Base-by-base conservation (phyloP, 1,140 invertebrate species). In the Pseudomyrmex dendroicus region DNA sequence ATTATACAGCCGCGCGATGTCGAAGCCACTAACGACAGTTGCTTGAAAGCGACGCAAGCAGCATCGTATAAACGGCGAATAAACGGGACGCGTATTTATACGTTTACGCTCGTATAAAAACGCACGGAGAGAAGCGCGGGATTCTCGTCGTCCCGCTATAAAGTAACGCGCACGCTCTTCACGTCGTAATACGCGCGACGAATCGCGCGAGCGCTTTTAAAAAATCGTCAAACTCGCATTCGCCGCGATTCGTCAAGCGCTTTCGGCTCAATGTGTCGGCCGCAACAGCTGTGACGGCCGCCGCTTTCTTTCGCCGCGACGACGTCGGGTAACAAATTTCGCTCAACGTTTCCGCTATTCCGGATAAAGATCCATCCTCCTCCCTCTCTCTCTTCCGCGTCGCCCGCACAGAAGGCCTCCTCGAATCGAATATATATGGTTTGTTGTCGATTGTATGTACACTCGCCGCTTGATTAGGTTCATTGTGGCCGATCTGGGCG, bases 381-480 rank as follows among this genome's bases (percentile, higher is more conserved):
- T 35, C 0, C 7, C 5, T 35, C 35, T 7, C 35, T 25, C 25
- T 25, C 35, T 35, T 7, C 35, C 35, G 35, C 61, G 68, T 82
- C 61, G 67, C 25, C 61, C 54, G 70, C 76, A 72, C 48, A 77
- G 17, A 52, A 74, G 59, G 73, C 63, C 63, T 68, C 74, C 52
- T 78, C 64, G 17, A n/a, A 46, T 57, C 62, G 86, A 22, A 77
- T 83, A 92, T 86, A 89, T 86, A 91, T 86, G 90, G 90, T 90
- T 92, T 92, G 92, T 92, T 91, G 91, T 92, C 89, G 90, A 91
- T 91, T 89, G 88, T 92, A 90, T 91, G 82, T 89, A 92, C 91
- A 92, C 86, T 85, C 83, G 88, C 89, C 90, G 93, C 88, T 91
- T 93, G 92, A 93, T 93, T 93, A 92, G 90, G 89, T 89, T 90